Base-by-base conservation (phyloP, 2,797 vertebrate species). In the Tragopan temminckii region DNA sequence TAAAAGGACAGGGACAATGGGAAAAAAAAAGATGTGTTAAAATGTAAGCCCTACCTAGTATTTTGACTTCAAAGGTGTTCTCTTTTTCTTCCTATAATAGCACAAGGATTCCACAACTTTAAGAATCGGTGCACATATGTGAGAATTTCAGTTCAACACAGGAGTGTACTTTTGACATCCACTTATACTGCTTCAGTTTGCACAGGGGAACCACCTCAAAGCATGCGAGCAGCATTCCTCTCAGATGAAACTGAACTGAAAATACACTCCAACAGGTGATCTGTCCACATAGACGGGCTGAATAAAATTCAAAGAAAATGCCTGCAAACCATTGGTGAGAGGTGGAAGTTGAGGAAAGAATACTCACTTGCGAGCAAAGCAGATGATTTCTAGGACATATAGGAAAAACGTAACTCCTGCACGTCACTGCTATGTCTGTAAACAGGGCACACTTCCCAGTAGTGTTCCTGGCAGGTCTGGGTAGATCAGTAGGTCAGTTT, bases 401-500 rank as follows among this genome's bases (percentile, higher is more conserved):
- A 77, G 23, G 48, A 71, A 62, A 50, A 0, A 3, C 24, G 40
- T 70, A 18, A 29, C 61, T 92, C 86, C 79, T 68, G 53, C 79
- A 82, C 36, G 53, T 35, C 79, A 45, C 61, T 48, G 78, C 43
- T 40, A 15, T 21, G 33, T 14, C 72, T 64, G 0, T 38, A 71
- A 75, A 16, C 35, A 80, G 61, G 46, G 76, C 79, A 82, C 84
- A 24, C 40, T 61, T 52, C 12, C 11, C 45, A 31, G 25, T 53
- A 62, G 64, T 83, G 40, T 42, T 85, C 29, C 81, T 95, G 84
- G 70, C 81, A 95, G 67, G n/a, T 57, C 68, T 69, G 59, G 38
- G 46, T 52, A 84, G 88, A 93, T 40, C 80, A 88, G 78, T 86
- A 79, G 67, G 70, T 55, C 72, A 84, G 31, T 86, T 84, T 83